phyloP scores from a whole-genome alignment of 30 jellyfish, hydroid and myxozoan species.

The Rhopilema esculentum region DNA sequence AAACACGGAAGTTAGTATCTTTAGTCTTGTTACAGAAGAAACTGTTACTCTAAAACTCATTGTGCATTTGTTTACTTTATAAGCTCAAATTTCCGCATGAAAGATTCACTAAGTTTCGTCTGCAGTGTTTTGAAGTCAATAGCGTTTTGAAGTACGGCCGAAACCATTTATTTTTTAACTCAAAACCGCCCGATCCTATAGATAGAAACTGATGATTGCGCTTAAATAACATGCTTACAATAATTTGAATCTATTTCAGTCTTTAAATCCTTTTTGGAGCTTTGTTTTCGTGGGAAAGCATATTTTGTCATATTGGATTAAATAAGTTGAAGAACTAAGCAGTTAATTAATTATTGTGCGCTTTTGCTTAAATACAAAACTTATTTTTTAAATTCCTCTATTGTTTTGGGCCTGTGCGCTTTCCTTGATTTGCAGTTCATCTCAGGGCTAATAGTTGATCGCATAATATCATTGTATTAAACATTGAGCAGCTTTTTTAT shows the following conservation, averaged over 20 bases:
- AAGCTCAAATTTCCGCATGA: too few relatives aligned
- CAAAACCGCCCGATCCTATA: neutral
- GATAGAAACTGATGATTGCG: neutral
- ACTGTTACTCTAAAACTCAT: too few relatives aligned
- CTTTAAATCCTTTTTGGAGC: neutral
- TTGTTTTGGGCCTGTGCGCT: neutral
- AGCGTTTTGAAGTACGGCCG: too few relatives aligned
- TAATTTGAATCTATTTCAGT: neutral
- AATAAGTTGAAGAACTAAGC: neutral
- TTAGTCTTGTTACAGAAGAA: too few relatives aligned
- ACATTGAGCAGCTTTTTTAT: neutral
- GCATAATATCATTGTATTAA: neutral
- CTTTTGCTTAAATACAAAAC: neutral
- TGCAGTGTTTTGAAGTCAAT: too few relatives aligned
- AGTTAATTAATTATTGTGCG: neutral
- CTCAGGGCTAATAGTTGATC: neutral
- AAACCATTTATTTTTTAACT: neutral
- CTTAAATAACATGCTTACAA: neutral
- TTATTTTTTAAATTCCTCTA: neutral
- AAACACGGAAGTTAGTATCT: too few relatives aligned
- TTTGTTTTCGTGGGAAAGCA: neutral
- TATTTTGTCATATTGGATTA: neutral
- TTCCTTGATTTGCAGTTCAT: neutral
- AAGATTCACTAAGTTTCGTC: too few relatives aligned
- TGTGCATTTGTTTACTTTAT: too few relatives aligned